A percentile compares a stretch with the other conserved stretches of the same genome.
Conservation (phyloP, 1,140 invertebrate genomes). For the Neuroterus valhalla region DNA sequence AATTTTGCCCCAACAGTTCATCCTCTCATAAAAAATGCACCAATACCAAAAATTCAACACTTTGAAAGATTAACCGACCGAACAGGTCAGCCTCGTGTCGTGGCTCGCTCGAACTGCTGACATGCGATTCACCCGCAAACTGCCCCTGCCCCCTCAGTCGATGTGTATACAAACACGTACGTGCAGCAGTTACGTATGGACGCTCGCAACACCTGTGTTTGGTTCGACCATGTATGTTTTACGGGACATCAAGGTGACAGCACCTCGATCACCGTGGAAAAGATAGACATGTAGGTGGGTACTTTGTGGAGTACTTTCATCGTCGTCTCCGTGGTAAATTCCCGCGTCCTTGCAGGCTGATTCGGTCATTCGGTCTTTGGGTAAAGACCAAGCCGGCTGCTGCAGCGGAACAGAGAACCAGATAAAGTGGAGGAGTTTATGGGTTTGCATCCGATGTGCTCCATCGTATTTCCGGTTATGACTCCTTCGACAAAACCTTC, state of each 20-base stretch:
- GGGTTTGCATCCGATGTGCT: conserved; percentile 73
- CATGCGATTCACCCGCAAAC: conserved; percentile 48
- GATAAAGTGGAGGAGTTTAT: conserved; percentile 68
- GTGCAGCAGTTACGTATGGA: conserved; percentile 45
- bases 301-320: conserved; percentile 24
- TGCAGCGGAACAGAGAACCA: conserved; percentile 39
- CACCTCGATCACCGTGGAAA: conserved; percentile 43
- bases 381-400: conserved; percentile 56
- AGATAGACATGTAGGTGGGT: conserved; percentile 47
- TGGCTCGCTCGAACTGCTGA: conserved; percentile 58
- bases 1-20: too few species aligned
- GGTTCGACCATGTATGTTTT: conserved; percentile 58
- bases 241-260: conserved; percentile 49
- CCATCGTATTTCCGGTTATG: conserved; percentile 71
- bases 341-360: conserved; percentile 48
- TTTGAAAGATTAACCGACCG: conserved; percentile 34
- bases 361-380: conserved; percentile 57
- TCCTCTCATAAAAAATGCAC: too few species aligned
- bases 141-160: conserved; percentile 49
- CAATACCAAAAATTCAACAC: too few species aligned
- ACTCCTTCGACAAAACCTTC: conserved; percentile 66
- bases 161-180: conserved; percentile 51
- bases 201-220: conserved; percentile 52
- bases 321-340: conserved; percentile 37
- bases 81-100: conserved; percentile 59